Evolutionary conservation across 2,113 vertebrate genomes (phyloP).

Genomic region (Cryptomyrus ogoouensis): DNA sequence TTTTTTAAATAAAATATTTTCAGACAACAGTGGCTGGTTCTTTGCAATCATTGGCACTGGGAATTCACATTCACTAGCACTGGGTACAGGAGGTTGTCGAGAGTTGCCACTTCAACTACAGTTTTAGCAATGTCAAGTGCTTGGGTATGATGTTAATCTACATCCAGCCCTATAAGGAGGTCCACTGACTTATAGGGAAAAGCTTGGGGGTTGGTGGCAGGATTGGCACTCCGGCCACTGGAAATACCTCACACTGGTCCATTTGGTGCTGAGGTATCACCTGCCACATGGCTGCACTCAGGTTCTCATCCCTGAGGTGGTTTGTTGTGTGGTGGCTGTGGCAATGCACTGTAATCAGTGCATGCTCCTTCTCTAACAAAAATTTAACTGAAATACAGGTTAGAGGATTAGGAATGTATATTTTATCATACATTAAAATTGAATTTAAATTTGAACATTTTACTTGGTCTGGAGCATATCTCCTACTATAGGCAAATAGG

Average conservation of each 20-base stretch:
- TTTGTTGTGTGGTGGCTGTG: no score
- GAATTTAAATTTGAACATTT: not conserved
- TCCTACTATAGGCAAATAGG: not conserved
- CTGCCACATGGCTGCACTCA: no score
- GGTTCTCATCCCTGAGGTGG: no score
- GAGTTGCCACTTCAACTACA: not conserved
- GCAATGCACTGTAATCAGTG: no score
- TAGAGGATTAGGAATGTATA: not conserved
- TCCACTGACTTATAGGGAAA: no score
- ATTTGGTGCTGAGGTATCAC: no score
- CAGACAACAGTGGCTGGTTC: not conserved
- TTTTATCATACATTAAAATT: not conserved
- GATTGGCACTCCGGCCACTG: no score
- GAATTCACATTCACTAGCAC: not conserved
- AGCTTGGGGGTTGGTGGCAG: no score
- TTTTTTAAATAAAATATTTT: constrained; percentile 62
- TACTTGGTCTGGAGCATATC: not conserved
- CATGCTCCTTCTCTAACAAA: not conserved
- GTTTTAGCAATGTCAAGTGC: not conserved
- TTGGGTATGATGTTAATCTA: no score
- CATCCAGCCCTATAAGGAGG: no score
- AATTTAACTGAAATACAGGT: not conserved
- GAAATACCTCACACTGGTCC: no score
- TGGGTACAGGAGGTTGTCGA: not conserved
- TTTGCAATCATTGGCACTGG: not conserved